Evolutionary conservation across 2,888 invertebrate genomes (phyloP).

Genomic region (Caenorhabditis sp.): DNA sequence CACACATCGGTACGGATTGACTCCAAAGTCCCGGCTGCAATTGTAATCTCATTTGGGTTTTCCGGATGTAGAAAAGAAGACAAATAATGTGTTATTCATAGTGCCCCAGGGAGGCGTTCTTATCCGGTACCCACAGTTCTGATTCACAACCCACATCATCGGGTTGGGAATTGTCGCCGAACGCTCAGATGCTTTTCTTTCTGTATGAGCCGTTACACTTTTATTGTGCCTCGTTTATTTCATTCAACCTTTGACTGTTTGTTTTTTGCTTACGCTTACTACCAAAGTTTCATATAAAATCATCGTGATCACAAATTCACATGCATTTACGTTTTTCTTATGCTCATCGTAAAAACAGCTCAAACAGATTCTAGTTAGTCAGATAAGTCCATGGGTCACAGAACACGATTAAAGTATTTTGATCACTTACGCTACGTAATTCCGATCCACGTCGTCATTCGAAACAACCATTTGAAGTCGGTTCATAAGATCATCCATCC

Average conservation of each 20-base stretch:
- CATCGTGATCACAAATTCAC: too few relatives aligned
- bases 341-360: too few relatives aligned
- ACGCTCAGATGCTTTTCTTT: too few relatives aligned
- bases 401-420: too few relatives aligned
- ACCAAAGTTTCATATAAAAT: too few relatives aligned
- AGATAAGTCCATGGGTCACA: too few relatives aligned
- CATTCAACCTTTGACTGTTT: conserved; percentile 1
- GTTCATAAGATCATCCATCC: conserved; percentile 46
- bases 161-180: conserved; percentile 15
- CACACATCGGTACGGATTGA: conserved; percentile 43
- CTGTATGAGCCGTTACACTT: too few relatives aligned
- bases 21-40: conserved; percentile 40
- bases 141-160: conserved; percentile 39
- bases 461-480: conserved; percentile 25
- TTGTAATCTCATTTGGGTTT: neutral
- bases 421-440: conserved; percentile 26
- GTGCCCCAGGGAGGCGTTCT: conserved; percentile 25
- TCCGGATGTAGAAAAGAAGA: neutral
- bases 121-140: conserved; percentile 2
- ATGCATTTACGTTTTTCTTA: too few relatives aligned
- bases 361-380: neutral
- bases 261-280: neutral
- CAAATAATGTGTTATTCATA: neutral
- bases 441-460: conserved; percentile 8
- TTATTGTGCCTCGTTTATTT: neutral